These are phyloP conservation scores for Epinephelus malabaricus DNA, from an alignment of 2,797 vertebrate species.

Conservation along the genomic window DNA sequence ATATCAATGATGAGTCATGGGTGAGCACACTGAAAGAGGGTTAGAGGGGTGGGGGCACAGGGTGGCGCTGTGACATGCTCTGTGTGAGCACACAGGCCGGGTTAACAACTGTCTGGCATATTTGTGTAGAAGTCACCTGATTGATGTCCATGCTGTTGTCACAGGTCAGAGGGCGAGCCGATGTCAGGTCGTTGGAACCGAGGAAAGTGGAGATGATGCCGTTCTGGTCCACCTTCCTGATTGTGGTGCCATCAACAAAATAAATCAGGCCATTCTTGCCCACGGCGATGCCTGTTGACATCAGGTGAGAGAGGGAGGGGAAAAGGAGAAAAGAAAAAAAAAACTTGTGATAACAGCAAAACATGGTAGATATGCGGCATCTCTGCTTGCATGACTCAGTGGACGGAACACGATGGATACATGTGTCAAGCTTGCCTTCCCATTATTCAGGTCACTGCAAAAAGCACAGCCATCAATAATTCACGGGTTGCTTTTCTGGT, in stretches of 20 bases:
- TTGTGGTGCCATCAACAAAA: conserved; percentile 98
- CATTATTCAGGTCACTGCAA: conserved; percentile 90
- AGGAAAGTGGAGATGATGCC: conserved; percentile 97
- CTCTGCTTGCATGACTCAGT: conserved; percentile 81
- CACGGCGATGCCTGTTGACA: conserved; percentile 91
- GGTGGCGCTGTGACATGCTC: conserved; percentile 63
- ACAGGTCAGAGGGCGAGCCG: conserved; percentile 95
- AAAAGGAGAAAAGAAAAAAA: neutral
- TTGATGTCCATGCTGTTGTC: conserved; percentile 98
- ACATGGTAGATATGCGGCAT: conserved; percentile 65
- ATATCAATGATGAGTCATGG: conserved; percentile 57
- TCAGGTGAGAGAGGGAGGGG: neutral
- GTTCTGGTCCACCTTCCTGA: conserved; percentile 97
- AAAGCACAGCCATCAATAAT: conserved; percentile 88
- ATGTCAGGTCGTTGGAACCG: conserved; percentile 97
- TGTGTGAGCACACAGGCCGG: neutral
- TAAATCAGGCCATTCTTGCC: conserved; percentile 98
- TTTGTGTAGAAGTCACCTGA: conserved; percentile 87
- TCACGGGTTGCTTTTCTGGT: conserved; percentile 84
- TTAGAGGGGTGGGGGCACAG: conserved; percentile 39
- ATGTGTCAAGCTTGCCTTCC: conserved; percentile 88
- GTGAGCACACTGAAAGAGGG: conserved; percentile 20
- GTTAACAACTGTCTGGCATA: conserved; percentile 23
- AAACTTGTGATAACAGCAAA: conserved; percentile 60
- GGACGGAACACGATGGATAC: conserved; percentile 83